These are phyloP conservation scores for Haemorhous mexicanus DNA, from an alignment of 2,113 vertebrate species.

Conservation along the genomic window DNA sequence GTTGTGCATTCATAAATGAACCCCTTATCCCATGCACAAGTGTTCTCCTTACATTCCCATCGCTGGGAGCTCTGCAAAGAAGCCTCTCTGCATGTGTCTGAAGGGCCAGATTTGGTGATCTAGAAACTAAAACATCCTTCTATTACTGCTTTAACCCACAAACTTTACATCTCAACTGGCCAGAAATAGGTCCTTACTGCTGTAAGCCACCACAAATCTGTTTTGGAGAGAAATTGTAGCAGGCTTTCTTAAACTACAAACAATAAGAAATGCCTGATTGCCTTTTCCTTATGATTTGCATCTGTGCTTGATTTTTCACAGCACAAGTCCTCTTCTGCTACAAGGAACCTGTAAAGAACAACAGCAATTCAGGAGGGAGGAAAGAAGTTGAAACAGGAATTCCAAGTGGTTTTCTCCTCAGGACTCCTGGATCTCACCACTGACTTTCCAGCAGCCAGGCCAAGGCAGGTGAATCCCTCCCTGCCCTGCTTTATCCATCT, in stretches of 20 bases:
- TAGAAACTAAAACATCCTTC: neutral
- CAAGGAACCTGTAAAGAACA: neutral
- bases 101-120: neutral
- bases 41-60: neutral
- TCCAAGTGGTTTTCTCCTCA: conserved; percentile 23
- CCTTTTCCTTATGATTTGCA: neutral
- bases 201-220: neutral
- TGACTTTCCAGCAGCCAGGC: neutral
- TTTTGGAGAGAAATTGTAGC: neutral
- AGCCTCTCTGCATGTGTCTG: neutral
- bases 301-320: neutral
- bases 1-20: neutral
- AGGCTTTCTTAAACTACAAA: neutral
- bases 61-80: neutral
- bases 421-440: neutral
- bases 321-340: neutral
- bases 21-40: neutral
- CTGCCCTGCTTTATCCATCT: conserved; percentile 4
- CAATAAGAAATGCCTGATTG: neutral
- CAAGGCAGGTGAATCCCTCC: neutral
- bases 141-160: neutral
- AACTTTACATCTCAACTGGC: neutral
- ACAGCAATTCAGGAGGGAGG: neutral
- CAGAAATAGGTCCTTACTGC: neutral
- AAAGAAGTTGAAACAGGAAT: neutral